These are phyloP conservation scores for Centropyge bicolor DNA, from an alignment of 2,797 vertebrate genomes.

Conservation along the genomic window DNA sequence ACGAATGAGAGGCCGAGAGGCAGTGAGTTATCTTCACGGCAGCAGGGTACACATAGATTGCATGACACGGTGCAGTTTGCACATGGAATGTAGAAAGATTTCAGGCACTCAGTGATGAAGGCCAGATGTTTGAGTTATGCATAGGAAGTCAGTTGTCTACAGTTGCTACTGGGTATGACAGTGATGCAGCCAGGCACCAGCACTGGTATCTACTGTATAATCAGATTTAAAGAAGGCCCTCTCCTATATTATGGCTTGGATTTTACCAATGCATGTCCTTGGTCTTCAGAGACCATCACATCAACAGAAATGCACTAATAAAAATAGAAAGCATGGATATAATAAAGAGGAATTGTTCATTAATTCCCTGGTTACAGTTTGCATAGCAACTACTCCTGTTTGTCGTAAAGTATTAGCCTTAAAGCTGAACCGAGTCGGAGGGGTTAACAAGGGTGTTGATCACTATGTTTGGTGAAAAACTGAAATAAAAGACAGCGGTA, in stretches of 20 bases:
- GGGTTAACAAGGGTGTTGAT: neutral
- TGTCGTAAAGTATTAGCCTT: constrained; percentile 23
- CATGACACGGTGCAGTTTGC: constrained; percentile 72
- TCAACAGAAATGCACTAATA: constrained; percentile 51
- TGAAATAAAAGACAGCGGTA: neutral
- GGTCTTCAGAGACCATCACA: constrained; percentile 31
- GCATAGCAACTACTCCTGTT: constrained; percentile 49
- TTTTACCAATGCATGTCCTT: constrained; percentile 30
- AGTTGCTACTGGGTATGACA: constrained; percentile 65
- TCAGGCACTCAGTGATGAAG: constrained; percentile 67
- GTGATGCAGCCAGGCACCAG: constrained; percentile 52
- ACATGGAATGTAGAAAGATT: constrained; percentile 68
- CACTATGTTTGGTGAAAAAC: neutral
- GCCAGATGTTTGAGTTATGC: constrained; percentile 77
- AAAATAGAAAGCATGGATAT: constrained; percentile 44
- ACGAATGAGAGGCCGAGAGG: constrained; percentile 1
- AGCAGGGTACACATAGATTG: constrained; percentile 49
- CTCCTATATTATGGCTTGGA: constrained; percentile 35
- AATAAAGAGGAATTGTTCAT: constrained; percentile 33
- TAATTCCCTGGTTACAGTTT: constrained; percentile 57
- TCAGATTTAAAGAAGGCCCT: constrained; percentile 46
- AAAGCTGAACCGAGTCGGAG: constrained; percentile 6
- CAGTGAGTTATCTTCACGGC: constrained; percentile 44
- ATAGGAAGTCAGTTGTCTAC: constrained; percentile 68
- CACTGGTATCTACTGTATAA: constrained; percentile 44